Base-by-base conservation (phyloP, 2,113 vertebrate genomes). In the Leptobrachium leishanense region DNA sequence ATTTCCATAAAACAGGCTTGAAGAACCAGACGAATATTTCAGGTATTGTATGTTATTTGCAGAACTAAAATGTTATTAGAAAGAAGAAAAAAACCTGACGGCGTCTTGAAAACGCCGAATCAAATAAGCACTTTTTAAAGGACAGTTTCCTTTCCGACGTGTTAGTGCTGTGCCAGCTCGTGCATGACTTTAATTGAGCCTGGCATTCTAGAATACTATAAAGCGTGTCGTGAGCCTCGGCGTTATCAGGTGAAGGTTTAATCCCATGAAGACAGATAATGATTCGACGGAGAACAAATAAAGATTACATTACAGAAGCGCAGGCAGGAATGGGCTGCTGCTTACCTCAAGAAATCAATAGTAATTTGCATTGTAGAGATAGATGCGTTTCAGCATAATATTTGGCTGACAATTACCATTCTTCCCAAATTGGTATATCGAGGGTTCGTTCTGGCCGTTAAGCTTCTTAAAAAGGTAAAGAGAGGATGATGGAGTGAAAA, bases 11-110 rank as follows among this genome's bases (percentile, higher is more conserved):
- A 62, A 62, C 59, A 54, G 20, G 20, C 20, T 31, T 31, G 20
- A 31, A 31, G 39, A 72, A 44, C 44, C 53, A 43, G 13, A 31
- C 77, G 53, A 50, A 79, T 66, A 54, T 69, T 59, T 15, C 66
- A 20, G 66, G 15, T 10, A 62, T 77, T 77, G n/a, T 62, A 15
- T 2, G 1, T 15, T 62, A 15, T 62, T 62, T 62, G n/a, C 59
- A 62, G n/a, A 62, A n/a, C 59, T 15, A 13, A 31, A 31, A 31
- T 31, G 20, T 31, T 31, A 31, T 31, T 31, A 31, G 20, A 31
- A 31, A 31, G 20, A 31, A 31, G 20, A 31, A 31, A 31, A 31
- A 31, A 31, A 31, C 20, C 20, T 31, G 20, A 31, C 20, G 20
- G 20, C 20, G 20, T 31, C 20, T 31, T 31, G 20, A 31, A 31